phyloP scores from a whole-genome alignment of 2,797 vertebrate species.

The Corythornis leucogaster region DNA sequence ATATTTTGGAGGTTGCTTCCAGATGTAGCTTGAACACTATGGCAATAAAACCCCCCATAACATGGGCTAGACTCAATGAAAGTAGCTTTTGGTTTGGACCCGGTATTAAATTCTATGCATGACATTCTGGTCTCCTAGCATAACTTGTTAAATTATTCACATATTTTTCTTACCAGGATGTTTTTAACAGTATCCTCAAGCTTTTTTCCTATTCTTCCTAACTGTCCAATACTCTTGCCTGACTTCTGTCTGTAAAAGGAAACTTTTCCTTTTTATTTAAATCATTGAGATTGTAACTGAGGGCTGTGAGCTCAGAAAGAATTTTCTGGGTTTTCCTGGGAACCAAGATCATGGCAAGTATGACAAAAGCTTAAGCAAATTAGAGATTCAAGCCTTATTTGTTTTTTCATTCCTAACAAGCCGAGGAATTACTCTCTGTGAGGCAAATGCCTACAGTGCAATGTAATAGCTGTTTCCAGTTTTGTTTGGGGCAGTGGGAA shows the following conservation, averaged over 20 bases:
- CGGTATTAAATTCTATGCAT: neutral
- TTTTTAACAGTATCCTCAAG: conserved; percentile 28
- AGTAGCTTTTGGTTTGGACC: neutral
- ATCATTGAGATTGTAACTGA: neutral
- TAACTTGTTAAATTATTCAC: neutral
- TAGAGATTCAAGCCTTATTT: neutral
- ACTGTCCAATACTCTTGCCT: neutral
- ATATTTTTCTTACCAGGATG: neutral
- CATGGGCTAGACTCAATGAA: neutral
- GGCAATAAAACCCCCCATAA: neutral
- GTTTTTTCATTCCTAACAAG: neutral
- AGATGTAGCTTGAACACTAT: neutral
- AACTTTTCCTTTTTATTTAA: conserved; percentile 50
- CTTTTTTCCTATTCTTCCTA: neutral
- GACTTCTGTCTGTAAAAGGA: conserved; percentile 23
- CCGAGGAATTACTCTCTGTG: neutral
- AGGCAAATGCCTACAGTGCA: accelerated
- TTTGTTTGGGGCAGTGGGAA: neutral
- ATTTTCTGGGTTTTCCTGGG: neutral
- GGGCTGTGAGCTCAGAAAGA: neutral
- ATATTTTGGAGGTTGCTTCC: neutral
- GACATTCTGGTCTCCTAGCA: neutral
- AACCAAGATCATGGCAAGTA: neutral
- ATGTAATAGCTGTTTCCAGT: neutral
- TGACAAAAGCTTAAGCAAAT: neutral